phyloP scores from a whole-genome alignment of 2,888 invertebrate genomes.

The Arctia plantaginis region DNA sequence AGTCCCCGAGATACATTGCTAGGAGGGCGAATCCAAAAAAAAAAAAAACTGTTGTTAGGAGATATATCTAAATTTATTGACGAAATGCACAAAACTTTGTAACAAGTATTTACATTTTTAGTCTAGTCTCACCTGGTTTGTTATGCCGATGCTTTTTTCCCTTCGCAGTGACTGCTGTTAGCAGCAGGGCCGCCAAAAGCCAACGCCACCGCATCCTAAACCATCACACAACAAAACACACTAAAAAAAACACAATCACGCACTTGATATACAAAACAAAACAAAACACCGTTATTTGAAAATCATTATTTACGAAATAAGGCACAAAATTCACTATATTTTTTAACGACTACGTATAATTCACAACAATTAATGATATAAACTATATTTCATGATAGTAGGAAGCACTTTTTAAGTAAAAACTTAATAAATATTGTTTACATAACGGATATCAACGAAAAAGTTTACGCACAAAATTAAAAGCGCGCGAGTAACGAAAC shows the following conservation, averaged over 20 bases:
- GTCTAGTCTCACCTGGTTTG: constrained; percentile 70
- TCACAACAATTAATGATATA: background rate
- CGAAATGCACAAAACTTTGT: background rate
- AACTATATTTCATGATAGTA: background rate
- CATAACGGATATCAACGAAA: constrained; percentile 18
- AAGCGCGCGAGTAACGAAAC: constrained; percentile 37
- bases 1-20: too few relatives aligned
- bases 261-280: constrained; percentile 20
- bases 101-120: background rate
- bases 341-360: background rate
- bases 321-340: constrained; percentile 6
- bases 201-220: constrained; percentile 72
- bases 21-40: too few relatives aligned
- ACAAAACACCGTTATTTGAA: constrained; percentile 36
- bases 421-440: background rate
- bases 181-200: constrained; percentile 65
- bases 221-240: constrained; percentile 60
- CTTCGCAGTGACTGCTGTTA: constrained; percentile 68
- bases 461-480: constrained; percentile 51
- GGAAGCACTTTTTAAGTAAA: background rate
- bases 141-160: constrained; percentile 77
- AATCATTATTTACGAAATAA: constrained; percentile 15
- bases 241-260: constrained; percentile 52
- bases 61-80: too few relatives aligned
- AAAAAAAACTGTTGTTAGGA: too few relatives aligned